Evolutionary conservation across 53 echinoderm and acorn worm species (phyloP).

Genomic region (Zoroaster sp.): DNA sequence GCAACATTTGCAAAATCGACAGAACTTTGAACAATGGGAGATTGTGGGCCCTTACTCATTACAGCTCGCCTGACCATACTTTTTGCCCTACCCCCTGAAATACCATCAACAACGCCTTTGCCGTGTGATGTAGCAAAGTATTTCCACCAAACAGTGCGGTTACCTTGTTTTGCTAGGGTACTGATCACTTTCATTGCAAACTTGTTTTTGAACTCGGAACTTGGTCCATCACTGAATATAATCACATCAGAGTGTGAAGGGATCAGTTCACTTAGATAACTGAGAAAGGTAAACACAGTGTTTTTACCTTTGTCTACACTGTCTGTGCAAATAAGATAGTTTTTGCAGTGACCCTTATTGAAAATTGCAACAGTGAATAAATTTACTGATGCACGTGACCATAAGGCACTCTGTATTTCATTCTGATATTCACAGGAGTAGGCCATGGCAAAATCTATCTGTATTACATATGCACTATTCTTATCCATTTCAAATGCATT

Average conservation of each 20-base stretch:
- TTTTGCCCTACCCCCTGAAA: neutral
- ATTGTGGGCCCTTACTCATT: neutral
- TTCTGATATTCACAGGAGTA: no score
- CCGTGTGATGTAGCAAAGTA: no score
- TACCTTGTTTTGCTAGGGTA: neutral
- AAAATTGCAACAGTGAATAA: no score
- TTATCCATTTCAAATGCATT: no score
- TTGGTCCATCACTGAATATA: no score
- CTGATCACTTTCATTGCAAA: neutral
- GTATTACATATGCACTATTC: no score
- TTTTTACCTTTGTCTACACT: neutral
- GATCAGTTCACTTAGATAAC: neutral
- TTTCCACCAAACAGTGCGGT: neutral
- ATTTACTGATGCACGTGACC: no score
- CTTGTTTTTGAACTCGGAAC: neutral
- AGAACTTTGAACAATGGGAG: constrained; percentile 2
- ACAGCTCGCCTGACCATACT: neutral
- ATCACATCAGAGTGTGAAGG: neutral
- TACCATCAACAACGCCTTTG: no score
- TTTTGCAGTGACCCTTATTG: no score
- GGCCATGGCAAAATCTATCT: no score
- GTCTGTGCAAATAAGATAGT: no score
- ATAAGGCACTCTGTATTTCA: no score
- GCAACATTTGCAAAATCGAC: constrained; percentile 7
- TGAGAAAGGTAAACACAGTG: neutral